Base-by-base conservation (phyloP, 1,140 invertebrate genomes). In the Ceratitis capitata region DNA sequence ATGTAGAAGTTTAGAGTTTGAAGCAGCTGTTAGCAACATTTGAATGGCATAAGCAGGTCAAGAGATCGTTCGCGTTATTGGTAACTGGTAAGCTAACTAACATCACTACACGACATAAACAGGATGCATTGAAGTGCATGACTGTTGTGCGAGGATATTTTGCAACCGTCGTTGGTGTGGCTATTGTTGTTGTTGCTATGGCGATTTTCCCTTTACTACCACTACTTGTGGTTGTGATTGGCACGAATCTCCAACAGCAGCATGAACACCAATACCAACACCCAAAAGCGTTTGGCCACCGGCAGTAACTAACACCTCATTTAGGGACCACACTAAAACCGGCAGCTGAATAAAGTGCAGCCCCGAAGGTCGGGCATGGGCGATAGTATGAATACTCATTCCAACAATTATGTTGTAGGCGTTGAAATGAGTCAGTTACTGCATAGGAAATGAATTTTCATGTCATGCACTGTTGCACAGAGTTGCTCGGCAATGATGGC, bases 191-290 rank as follows among this genome's bases (percentile, higher is more conserved):
- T 16, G 61, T 19, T 3, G 69, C n/a, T 45, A 39, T 45, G n/a
- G 39, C 69, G 42, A 45, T 45, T 78, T n/a, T 45, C 69, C 42
- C 69, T 78, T 78, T 47, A 78, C 61, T 78, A 78, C 69, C 26
- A 78, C 61, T 78, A 78, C 69, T 78, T 78, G 69, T 12, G 69
- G 39, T 78, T 78, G 39, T 23, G 69, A 78, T 23, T 78, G 69
- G 39, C 35, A 78, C n/a, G 35, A 23, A 45, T 45, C 23, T 3
- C 29, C 64, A 74, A 42, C 64, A 74, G 32, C 64, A 74, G 35
- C 64, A 42, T 19, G 12, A 56, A n/a, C 64, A n/a, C 35, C 35
- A 42, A 6, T 23, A 61, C 14, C 61, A 64, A 32, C 29, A n/a
- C n/a, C n/a, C n/a, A n/a, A n/a, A n/a, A 29, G 12, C 26, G 14